Evolutionary conservation across 1,140 invertebrate genomes (phyloP).

Genomic region (Whitmania pigra): DNA sequence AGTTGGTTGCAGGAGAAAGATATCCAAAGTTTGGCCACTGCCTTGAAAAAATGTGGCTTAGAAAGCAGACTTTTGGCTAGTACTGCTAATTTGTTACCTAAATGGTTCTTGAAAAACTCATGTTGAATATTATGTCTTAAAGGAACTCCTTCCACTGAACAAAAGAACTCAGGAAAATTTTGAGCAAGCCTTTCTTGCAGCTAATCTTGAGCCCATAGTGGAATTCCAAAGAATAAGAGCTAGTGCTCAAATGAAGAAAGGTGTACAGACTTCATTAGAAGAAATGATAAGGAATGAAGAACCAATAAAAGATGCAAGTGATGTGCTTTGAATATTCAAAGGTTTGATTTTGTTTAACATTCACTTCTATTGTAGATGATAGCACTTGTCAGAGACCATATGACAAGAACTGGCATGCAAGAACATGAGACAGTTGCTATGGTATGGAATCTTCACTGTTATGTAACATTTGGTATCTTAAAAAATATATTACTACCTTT

Average conservation of each 20-base stretch:
- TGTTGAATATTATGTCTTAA: constrained; percentile 29
- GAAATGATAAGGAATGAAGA: constrained; percentile 67
- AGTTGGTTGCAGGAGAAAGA: constrained; percentile 83
- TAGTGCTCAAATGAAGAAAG: constrained; percentile 68
- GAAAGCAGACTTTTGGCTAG: constrained; percentile 53
- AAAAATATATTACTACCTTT: neutral
- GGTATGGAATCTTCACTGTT: constrained; percentile 35
- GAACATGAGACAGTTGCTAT: constrained; percentile 71
- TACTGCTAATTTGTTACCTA: neutral
- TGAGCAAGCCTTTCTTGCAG: constrained; percentile 66
- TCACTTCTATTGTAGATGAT: constrained; percentile 25
- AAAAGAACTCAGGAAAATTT: constrained; percentile 80
- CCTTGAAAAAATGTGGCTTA: constrained; percentile 73
- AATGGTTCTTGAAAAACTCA: neutral
- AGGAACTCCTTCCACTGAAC: constrained; percentile 85
- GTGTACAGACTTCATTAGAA: constrained; percentile 59
- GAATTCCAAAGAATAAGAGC: constrained; percentile 60
- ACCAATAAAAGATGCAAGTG: constrained; percentile 43
- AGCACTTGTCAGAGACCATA: constrained; percentile 59
- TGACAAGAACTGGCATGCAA: constrained; percentile 62
- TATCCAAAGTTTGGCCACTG: constrained; percentile 64
- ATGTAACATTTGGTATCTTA: neutral
- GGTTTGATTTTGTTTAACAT: neutral
- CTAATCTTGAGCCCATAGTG: constrained; percentile 71
- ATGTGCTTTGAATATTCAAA: neutral